Conservation (phyloP, 2,113 vertebrate species). For the Setophaga petechia region DNA sequence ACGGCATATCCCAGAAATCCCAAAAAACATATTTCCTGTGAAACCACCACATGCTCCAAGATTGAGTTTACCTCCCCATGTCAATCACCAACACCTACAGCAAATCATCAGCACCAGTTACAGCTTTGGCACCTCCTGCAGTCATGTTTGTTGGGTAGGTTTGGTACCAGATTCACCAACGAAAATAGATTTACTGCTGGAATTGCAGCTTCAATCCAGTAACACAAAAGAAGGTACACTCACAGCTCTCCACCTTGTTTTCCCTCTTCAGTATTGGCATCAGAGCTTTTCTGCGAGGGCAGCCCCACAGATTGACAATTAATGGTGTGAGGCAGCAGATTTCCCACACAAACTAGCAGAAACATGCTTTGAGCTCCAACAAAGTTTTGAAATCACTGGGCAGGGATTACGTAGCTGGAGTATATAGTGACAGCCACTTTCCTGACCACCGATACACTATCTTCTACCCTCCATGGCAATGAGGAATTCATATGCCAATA, state of each 20-base stretch:
- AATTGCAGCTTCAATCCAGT: not conserved
- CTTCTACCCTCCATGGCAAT: not conserved
- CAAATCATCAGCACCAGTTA: not conserved
- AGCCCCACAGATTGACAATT: not conserved
- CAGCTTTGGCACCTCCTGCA: not conserved
- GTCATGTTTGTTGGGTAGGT: not conserved
- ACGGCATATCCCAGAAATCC: no score
- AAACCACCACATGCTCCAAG: not conserved
- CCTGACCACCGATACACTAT: not conserved
- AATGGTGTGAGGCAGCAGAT: not conserved
- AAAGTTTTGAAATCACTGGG: not conserved
- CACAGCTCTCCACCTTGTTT: not conserved
- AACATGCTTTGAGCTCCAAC: not conserved
- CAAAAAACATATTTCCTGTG: no score
- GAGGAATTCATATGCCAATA: not conserved
- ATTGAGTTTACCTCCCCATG: not conserved
- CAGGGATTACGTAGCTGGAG: not conserved
- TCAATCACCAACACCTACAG: not conserved
- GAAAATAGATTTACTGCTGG: not conserved
- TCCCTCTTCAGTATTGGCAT: not conserved
- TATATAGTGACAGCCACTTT: not conserved
- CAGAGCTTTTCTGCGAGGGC: rapidly evolving
- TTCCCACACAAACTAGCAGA: not conserved
- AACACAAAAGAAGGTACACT: not conserved
- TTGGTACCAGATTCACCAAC: not conserved